Evolutionary conservation across 2,113 vertebrate genomes (phyloP).

Genomic region (Talpa occidentalis): DNA sequence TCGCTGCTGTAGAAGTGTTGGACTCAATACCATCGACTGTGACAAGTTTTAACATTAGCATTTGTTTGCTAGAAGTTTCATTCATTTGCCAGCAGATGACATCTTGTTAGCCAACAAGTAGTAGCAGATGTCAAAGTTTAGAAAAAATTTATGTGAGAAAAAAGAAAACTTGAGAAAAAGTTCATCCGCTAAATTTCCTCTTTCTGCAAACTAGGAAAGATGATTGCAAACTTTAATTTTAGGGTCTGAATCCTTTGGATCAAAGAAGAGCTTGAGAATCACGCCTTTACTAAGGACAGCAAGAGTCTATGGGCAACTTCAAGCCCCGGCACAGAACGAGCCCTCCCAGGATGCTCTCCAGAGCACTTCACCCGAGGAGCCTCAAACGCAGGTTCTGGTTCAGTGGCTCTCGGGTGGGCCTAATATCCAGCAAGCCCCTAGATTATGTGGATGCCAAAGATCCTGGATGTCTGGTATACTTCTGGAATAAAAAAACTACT

Average conservation of each 20-base stretch:
- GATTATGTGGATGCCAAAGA: neutral
- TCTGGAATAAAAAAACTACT: neutral
- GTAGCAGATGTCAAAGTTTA: slow-evolving; percentile 50
- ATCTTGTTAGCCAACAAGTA: slow-evolving; percentile 14
- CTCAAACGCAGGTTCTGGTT: neutral
- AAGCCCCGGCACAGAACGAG: neutral
- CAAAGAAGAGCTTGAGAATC: neutral
- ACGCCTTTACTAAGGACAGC: neutral
- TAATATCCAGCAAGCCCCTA: neutral
- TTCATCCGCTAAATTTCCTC: neutral
- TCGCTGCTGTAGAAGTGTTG: neutral
- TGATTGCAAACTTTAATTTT: slow-evolving; percentile 5
- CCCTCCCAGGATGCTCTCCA: neutral
- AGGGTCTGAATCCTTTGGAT: neutral
- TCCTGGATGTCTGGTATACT: neutral
- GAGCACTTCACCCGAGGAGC: neutral
- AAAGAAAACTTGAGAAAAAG: slow-evolving; percentile 35
- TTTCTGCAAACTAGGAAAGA: slow-evolving; percentile 8
- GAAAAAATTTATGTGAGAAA: neutral
- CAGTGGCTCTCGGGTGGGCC: neutral
- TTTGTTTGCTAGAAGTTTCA: slow-evolving; percentile 14
- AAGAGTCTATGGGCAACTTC: neutral
- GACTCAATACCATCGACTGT: neutral
- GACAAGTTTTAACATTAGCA: neutral
- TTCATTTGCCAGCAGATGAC: slow-evolving; percentile 22